Evolutionary conservation across 92 coral and sea anemone genomes (phyloP), one percentile per base, ranked within the genome.

Genomic region (Heteractis magnifica): DNA sequence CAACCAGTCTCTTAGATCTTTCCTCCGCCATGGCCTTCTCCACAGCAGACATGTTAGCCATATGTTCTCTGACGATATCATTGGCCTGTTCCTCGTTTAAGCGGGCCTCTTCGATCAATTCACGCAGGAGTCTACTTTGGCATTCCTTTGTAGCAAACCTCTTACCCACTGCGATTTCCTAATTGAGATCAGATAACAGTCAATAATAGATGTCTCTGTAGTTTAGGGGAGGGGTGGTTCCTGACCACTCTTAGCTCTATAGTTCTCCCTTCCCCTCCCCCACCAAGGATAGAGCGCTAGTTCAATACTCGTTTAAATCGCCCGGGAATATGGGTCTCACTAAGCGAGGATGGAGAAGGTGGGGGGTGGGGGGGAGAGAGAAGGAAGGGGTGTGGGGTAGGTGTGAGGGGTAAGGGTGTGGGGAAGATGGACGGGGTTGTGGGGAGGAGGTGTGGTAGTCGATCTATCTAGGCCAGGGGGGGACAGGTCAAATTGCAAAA

Each of bases 21-120:
- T 97, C 98, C 44, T 94, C 99, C 49, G 92, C 99, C 62, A 91
- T 90, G 56, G 90, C 89, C 82, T 92, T 94, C 83, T 97, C 98
- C 23, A 94, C 92, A 18, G 92, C 92, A 8, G 98, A 94, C 90
- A 94, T 88, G 82, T 93, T 93, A 51, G 87, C 82, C 52, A 97
- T 59, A 86, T 97, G 98, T 19, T 94, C 94, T 41, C 88, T 82
- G 65, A 94, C 75, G 18, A 97, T 74, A 14, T 87, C 83, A 76
- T 71, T 83, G 23, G 98, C 99, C 52, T 92, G 97, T 19, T 92
- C 94, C 56, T 97, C 93, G 81, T 88, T 92, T 48, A 94, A 71
- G 20, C 90, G 79, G 1, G 98, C 91, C 52, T 97, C 98, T 65
- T 84, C 85, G 14, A 90, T 84, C 75, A 97, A 74, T 49, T 91